These are phyloP conservation scores for Ornithoptera alexandrae DNA, from an alignment of 2,888 invertebrate genomes.

Conservation along the genomic window DNA sequence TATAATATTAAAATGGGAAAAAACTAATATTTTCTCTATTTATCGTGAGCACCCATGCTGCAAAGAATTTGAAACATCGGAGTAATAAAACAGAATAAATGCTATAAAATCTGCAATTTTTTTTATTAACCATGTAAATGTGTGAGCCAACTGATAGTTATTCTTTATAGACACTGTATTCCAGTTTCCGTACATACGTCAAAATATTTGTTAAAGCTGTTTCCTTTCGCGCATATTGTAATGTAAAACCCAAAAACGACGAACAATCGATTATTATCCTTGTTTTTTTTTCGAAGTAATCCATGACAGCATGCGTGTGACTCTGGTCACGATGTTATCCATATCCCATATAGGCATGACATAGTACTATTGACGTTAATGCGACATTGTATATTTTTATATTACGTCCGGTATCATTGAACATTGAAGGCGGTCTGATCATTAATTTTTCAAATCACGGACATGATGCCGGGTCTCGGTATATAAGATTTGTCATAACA, in stretches of 20 bases:
- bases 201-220: too few species aligned
- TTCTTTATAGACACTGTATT: too few species aligned
- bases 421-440: conserved; percentile 51
- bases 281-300: conserved; percentile 12
- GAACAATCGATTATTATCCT: conserved; percentile 23
- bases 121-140: too few species aligned
- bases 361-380: conserved; percentile 64
- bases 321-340: conserved; percentile 51
- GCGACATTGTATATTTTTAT: conserved; percentile 65
- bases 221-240: not conserved
- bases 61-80: too few species aligned
- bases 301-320: conserved; percentile 28
- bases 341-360: conserved; percentile 69
- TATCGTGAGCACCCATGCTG: too few species aligned
- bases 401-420: conserved; percentile 54
- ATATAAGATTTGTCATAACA: conserved; percentile 53
- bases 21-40: too few species aligned
- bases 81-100: too few species aligned
- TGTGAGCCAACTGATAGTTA: too few species aligned
- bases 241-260: not conserved
- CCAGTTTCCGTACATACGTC: too few species aligned
- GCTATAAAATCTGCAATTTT: too few species aligned
- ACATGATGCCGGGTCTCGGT: conserved; percentile 48
- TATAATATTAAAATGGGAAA: too few species aligned
- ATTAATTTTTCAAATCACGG: conserved; percentile 73